Evolutionary conservation across 1,140 invertebrate species (phyloP).

Genomic region (Helicorthomorpha holstii): DNA sequence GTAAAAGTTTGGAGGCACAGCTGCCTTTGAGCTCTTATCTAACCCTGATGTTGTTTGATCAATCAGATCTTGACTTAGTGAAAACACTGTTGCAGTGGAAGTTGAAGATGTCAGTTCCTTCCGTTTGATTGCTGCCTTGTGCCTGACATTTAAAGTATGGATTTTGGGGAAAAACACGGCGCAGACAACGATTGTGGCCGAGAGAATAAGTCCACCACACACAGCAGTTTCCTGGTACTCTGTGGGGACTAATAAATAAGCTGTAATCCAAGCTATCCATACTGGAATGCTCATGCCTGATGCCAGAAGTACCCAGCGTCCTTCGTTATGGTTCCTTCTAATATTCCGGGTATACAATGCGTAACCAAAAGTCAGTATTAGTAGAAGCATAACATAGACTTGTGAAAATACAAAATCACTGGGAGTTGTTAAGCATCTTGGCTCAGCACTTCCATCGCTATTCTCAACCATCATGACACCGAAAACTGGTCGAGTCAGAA

Average conservation of each 20-base stretch:
- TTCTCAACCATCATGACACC: neutral
- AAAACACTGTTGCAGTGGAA: neutral
- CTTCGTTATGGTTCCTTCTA: conserved; percentile 22
- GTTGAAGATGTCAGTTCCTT: neutral
- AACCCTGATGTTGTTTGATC: neutral
- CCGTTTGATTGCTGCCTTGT: neutral
- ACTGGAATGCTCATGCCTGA: conserved; percentile 19
- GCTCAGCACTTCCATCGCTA: neutral
- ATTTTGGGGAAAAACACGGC: conserved; percentile 24
- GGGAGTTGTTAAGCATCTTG: conserved; percentile 15
- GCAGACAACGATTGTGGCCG: conserved; percentile 19
- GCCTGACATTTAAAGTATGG: neutral
- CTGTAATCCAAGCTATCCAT: conserved; percentile 18
- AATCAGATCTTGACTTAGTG: neutral
- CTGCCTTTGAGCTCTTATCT: neutral
- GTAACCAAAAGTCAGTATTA: conserved; percentile 20
- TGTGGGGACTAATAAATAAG: conserved; percentile 16
- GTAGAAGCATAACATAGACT: conserved; percentile 19
- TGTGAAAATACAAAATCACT: conserved; percentile 20
- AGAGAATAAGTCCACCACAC: conserved; percentile 17
- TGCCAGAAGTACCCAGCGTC: conserved; percentile 20
- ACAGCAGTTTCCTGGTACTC: conserved; percentile 18
- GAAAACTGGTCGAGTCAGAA: conserved; percentile 6
- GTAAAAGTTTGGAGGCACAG: too few species aligned
- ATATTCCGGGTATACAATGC: conserved; percentile 2